Conservation (phyloP, 1,140 invertebrate genomes). For the Chironomus striatipennis region DNA sequence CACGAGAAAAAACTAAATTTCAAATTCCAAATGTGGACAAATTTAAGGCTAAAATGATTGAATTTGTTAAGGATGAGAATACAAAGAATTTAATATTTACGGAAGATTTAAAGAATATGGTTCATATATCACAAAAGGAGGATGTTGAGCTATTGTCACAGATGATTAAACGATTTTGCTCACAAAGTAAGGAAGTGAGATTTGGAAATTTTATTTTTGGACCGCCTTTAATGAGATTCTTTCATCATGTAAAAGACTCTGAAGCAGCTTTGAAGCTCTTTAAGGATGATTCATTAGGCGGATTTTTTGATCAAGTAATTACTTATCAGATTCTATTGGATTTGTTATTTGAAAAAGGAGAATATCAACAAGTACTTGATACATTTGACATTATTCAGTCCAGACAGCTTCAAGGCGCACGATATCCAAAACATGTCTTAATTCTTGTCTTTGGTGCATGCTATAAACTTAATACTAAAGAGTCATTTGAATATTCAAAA, state of each 20-base stretch:
- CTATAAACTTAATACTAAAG: constrained; percentile 65
- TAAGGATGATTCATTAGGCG: constrained; percentile 48
- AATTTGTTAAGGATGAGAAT: constrained; percentile 43
- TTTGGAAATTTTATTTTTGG: constrained; percentile 76
- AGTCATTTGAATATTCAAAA: constrained; percentile 56
- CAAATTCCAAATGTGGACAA: constrained; percentile 50
- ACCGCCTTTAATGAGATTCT: constrained; percentile 72
- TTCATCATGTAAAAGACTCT: constrained; percentile 59
- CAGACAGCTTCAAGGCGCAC: constrained; percentile 48
- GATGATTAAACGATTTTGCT: constrained; percentile 65
- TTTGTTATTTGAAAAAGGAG: constrained; percentile 58
- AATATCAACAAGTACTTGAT: constrained; percentile 58
- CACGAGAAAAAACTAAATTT: constrained; percentile 43
- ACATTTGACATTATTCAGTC: constrained; percentile 51
- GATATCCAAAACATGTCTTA: constrained; percentile 57
- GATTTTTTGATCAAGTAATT: constrained; percentile 63
- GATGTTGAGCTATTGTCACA: constrained; percentile 55
- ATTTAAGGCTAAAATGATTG: constrained; percentile 58
- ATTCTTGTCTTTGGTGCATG: constrained; percentile 58
- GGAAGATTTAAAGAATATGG: constrained; percentile 75
- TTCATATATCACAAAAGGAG: constrained; percentile 54
- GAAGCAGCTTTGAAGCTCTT: constrained; percentile 57
- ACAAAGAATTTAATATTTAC: constrained; percentile 64
- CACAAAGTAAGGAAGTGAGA: constrained; percentile 59
- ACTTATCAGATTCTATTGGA: constrained; percentile 61